Evolutionary conservation across 64 coral and sea anemone species (phyloP).

Genomic region (Porites australiensis): DNA sequence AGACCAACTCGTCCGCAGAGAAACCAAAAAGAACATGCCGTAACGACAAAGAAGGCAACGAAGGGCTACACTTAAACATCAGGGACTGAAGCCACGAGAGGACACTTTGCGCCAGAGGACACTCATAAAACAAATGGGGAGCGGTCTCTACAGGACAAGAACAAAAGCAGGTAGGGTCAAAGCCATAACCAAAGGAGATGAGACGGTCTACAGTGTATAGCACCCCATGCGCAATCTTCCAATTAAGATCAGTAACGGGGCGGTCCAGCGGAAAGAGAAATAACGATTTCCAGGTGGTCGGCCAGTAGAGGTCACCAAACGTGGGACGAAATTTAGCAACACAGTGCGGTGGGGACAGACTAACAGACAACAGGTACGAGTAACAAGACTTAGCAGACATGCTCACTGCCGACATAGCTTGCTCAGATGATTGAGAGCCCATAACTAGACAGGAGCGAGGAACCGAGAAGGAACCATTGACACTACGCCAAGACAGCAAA

Average conservation of each 20-base stretch:
- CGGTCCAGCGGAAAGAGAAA: neutral
- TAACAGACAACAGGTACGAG: neutral
- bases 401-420: too few relatives aligned
- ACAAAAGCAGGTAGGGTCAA: neutral
- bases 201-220: neutral
- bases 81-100: neutral
- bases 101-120: neutral
- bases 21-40: constrained; percentile 2
- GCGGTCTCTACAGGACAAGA: neutral
- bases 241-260: constrained; percentile 3
- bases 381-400: neutral
- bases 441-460: too few relatives aligned
- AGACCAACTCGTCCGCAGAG: neutral
- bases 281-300: neutral
- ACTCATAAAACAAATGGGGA: neutral
- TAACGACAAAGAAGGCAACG: neutral
- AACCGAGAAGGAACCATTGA: too few relatives aligned
- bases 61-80: neutral
- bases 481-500: too few relatives aligned
- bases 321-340: neutral
- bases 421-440: too few relatives aligned
- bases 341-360: neutral
- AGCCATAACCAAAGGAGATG: neutral
- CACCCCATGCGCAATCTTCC: neutral
- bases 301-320: constrained; percentile 18